Percentiles rank a stretch among this genome's conserved stretches.
These are phyloP conservation scores for Torymus tubicola DNA, from an alignment of 2,888 invertebrate species.

Conservation along the genomic window DNA sequence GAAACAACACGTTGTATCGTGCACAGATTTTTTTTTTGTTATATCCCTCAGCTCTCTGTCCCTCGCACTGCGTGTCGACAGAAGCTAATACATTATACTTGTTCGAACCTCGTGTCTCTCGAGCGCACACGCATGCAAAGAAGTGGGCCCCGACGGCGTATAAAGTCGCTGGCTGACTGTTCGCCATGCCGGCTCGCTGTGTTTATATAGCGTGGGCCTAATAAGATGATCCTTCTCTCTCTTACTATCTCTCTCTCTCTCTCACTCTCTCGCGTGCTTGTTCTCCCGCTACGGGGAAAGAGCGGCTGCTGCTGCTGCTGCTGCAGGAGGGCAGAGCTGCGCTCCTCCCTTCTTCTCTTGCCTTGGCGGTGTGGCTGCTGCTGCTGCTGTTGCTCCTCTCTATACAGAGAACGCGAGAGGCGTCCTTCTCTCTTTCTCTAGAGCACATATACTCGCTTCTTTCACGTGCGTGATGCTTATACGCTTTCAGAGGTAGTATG, in stretches of 20 bases:
- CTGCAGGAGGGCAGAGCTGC: slow-evolving; percentile 16
- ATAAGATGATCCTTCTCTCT: slow-evolving; percentile 73
- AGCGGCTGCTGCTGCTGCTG: background rate
- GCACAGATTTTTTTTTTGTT: too few species aligned
- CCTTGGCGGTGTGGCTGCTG: background rate
- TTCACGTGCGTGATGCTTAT: background rate
- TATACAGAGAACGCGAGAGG: background rate
- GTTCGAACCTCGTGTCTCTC: too few species aligned
- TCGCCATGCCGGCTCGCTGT: slow-evolving; percentile 68
- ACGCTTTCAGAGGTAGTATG: too few species aligned
- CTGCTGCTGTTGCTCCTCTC: background rate
- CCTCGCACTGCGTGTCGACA: background rate
- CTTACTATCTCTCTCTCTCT: background rate
- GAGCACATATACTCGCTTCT: background rate
- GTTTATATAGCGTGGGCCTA: slow-evolving; percentile 76
- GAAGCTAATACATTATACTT: too few species aligned
- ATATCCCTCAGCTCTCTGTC: too few species aligned
- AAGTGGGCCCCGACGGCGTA: slow-evolving; percentile 66
- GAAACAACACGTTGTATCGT: too few species aligned
- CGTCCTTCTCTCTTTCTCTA: background rate
- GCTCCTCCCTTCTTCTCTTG: slow-evolving; percentile 29
- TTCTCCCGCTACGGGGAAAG: slow-evolving; percentile 6
- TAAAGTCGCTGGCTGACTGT: slow-evolving; percentile 72
- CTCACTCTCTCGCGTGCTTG: background rate
- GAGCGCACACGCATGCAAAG: slow-evolving; percentile 27